A percentile compares a stretch with the other conserved stretches of the same genome.
These are phyloP conservation scores for Drosophila takahashii DNA, from an alignment of 1,140 invertebrate genomes.

Conservation along the genomic window DNA sequence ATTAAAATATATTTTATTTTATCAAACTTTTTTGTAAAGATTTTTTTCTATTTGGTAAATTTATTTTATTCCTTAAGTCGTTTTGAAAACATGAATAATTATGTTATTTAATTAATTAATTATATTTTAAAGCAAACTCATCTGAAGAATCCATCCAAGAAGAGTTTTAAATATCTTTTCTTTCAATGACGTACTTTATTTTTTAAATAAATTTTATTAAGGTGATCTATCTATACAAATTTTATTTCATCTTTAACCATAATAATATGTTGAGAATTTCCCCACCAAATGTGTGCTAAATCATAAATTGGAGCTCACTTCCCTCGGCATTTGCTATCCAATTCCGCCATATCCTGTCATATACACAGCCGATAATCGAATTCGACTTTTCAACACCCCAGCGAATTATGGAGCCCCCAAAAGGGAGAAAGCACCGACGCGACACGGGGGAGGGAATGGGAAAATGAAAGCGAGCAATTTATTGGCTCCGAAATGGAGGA, in stretches of 20 bases:
- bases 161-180: not conserved
- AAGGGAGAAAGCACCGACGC: not conserved
- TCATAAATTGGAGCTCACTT: conserved; percentile 9
- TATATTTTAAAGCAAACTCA: too few species aligned
- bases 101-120: too few species aligned
- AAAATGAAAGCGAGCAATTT: conserved; percentile 49
- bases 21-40: too few species aligned
- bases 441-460: conserved; percentile 1
- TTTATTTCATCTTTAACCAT: not conserved
- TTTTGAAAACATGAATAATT: too few species aligned
- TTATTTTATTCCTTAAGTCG: too few species aligned
- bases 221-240: too few species aligned
- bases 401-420: conserved; percentile 46
- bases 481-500: conserved; percentile 61
- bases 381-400: conserved; percentile 41
- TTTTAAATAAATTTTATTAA: too few species aligned
- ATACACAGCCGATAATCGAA: conserved; percentile 58
- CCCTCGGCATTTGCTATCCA: not conserved
- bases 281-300: not conserved
- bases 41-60: too few species aligned
- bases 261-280: not conserved
- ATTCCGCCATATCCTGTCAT: conserved; percentile 18
- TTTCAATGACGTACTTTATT: too few species aligned
- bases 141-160: too few species aligned
- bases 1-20: too few species aligned